Percentiles rank a stretch among this genome's conserved stretches.
phyloP scores from a whole-genome alignment of 1,140 invertebrate species.

The Halesus radiatus region DNA sequence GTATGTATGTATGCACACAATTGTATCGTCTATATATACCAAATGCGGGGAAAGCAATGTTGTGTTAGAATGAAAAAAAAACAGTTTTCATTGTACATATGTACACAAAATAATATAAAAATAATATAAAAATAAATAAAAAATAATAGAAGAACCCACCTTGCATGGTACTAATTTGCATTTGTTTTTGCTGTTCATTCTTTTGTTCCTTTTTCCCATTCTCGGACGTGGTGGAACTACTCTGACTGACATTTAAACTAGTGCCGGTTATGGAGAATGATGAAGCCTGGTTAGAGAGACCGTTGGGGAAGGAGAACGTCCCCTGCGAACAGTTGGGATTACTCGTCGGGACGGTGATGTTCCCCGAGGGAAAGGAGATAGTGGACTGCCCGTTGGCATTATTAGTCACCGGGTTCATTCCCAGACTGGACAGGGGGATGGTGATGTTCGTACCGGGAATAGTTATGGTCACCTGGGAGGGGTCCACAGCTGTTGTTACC shows the following conservation, averaged over 20 bases:
- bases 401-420: slow-evolving; percentile 52
- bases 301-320: slow-evolving; percentile 67
- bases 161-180: slow-evolving; percentile 50
- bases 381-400: slow-evolving; percentile 59
- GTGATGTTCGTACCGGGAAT: slow-evolving; percentile 73
- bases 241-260: slow-evolving; percentile 53
- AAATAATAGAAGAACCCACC: slow-evolving; percentile 41
- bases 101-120: background rate
- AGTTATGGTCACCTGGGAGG: slow-evolving; percentile 69
- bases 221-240: slow-evolving; percentile 34
- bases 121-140: background rate
- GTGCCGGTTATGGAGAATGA: slow-evolving; percentile 47
- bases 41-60: too few relatives aligned
- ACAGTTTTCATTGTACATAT: too few relatives aligned
- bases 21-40: background rate
- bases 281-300: slow-evolving; percentile 47
- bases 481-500: slow-evolving; percentile 61
- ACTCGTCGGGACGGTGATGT: slow-evolving; percentile 36
- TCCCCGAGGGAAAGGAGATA: slow-evolving; percentile 39
- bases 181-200: slow-evolving; percentile 45
- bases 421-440: slow-evolving; percentile 68
- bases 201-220: slow-evolving; percentile 24
- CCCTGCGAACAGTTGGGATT: slow-evolving; percentile 62
- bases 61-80: too few relatives aligned
- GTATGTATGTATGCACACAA: background rate